Evolutionary conservation across 1,140 invertebrate species (phyloP).

Genomic region (Druon quercuslanigerum): DNA sequence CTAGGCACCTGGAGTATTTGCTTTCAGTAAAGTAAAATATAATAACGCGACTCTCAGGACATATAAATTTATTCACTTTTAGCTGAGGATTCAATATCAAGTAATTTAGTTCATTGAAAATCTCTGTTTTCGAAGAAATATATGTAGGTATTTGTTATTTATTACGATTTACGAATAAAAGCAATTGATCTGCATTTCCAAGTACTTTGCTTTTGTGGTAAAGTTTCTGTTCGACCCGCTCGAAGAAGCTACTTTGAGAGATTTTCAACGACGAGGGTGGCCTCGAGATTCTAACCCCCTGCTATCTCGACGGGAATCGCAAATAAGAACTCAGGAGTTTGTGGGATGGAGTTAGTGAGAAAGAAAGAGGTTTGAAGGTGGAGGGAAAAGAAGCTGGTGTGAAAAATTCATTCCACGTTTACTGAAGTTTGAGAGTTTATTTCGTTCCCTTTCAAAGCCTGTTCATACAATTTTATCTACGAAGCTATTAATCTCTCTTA

Average conservation of each 20-base stretch:
- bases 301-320: constrained; percentile 27
- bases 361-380: constrained; percentile 14
- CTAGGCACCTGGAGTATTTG: background rate
- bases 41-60: constrained; percentile 1
- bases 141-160: background rate
- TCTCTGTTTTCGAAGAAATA: constrained; percentile 6
- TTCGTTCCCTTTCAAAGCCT: constrained; percentile 7
- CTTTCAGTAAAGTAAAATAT: background rate
- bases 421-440: constrained; percentile 24
- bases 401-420: constrained; percentile 30
- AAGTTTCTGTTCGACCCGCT: constrained; percentile 16
- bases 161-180: background rate
- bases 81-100: background rate
- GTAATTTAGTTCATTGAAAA: constrained; percentile 12
- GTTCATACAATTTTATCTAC: constrained; percentile 26
- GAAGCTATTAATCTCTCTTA: constrained; percentile 22
- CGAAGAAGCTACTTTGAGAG: constrained; percentile 29
- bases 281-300: background rate
- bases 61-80: background rate
- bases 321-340: constrained; percentile 27
- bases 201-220: constrained; percentile 19
- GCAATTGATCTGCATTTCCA: constrained; percentile 4
- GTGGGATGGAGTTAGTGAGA: background rate
- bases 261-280: constrained; percentile 5
- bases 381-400: constrained; percentile 26